phyloP scores from a whole-genome alignment of 2,113 vertebrate genomes.

The Amblyopsis rosae region DNA sequence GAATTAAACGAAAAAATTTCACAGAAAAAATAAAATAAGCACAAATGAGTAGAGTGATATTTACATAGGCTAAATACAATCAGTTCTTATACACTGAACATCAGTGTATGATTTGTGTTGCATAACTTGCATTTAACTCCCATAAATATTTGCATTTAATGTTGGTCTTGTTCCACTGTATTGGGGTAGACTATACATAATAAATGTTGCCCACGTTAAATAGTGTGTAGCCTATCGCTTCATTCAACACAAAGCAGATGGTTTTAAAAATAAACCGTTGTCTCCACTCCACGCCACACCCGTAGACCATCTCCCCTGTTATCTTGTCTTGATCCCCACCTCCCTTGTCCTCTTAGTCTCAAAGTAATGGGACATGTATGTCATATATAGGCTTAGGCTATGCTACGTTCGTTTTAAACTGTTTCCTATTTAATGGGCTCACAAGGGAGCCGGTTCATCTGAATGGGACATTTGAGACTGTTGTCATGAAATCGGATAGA shows the following conservation, averaged over 20 bases:
- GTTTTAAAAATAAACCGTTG: conserved; percentile 70
- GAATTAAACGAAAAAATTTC: too few relatives aligned
- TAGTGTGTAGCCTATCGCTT: conserved; percentile 25
- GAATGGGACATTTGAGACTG: not conserved
- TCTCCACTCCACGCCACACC: conserved; percentile 43
- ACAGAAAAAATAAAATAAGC: too few relatives aligned
- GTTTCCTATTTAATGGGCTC: not conserved
- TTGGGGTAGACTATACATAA: not conserved
- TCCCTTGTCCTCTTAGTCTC: conserved; percentile 11
- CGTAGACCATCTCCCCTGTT: conserved; percentile 1
- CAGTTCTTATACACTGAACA: too few relatives aligned
- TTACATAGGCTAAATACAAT: too few relatives aligned
- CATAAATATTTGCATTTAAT: too few relatives aligned
- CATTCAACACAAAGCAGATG: conserved; percentile 72
- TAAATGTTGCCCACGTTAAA: not conserved
- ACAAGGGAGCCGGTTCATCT: not conserved
- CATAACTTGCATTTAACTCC: too few relatives aligned
- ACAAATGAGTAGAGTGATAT: too few relatives aligned
- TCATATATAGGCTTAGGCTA: not conserved
- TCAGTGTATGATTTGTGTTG: too few relatives aligned
- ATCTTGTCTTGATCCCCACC: conserved; percentile 22
- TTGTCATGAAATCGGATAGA: too few relatives aligned
- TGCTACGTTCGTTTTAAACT: not conserved
- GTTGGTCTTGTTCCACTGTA: too few relatives aligned
- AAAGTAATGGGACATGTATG: conserved; percentile 37